Base-by-base conservation (phyloP, 2,888 invertebrate species). In the Andrena marginata region DNA sequence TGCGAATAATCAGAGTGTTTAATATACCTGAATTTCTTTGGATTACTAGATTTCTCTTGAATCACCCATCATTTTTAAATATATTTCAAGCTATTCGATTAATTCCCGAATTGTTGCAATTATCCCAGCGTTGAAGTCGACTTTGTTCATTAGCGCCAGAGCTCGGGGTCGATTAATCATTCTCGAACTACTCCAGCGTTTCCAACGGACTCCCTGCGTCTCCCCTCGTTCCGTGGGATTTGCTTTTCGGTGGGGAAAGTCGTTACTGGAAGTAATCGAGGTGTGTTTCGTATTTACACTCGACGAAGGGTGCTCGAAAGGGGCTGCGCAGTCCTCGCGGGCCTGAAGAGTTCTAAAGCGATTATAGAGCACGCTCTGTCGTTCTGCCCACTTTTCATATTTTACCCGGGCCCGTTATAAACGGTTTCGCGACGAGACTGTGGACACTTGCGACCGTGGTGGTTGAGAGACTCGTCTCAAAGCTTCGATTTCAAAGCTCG, bases 221-320 rank as follows among this genome's bases (percentile, higher is more conserved):
- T 72, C 63, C 67, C 4, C 10, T 33, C 54, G 63, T 29, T 48
- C 20, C 63, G 35, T 13, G 42, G 42, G 59, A 80, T 81, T 81
- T 69, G 69, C 81, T 73, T 81, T 73, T 64, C 73, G 80, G 42
- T 69, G 69, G 69, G 20, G 67, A 80, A 80, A 73, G 72, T 73
- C 69, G 73, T 81, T 79, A 70, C 67, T 20, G 65, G 74, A 80
- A 62, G 81, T 74, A 73, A 81, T 81, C 80, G 71, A 72, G 80
- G 80, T 68, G 73, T 59, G 64, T 74, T 81, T 81, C 74, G 60
- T 81, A 74, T 81, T 80, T 74, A 54, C 69, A 70, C 80, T 64
- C 31, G 20, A 74, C 23, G 23, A 13, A 79, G 80, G 72, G 80
- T 64, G 49, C 80, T 80, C 80, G 68, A 79, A 67, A 79, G 80